These are phyloP conservation scores for Agapornis canus DNA, from an alignment of 2,797 vertebrate genomes.

Conservation along the genomic window DNA sequence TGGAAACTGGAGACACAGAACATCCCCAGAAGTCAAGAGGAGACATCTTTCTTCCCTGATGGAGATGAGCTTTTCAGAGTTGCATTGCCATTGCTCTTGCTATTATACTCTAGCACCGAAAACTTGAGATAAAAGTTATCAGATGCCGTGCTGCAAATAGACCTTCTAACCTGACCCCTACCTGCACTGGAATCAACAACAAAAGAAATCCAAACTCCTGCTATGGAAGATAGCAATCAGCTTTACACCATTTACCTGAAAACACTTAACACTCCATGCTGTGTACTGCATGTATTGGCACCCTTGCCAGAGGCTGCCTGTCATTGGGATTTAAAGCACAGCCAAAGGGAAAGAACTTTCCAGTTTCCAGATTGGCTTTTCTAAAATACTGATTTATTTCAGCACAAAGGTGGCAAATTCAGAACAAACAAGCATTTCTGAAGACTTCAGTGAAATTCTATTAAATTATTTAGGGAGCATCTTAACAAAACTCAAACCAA, in stretches of 20 bases:
- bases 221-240: not conserved
- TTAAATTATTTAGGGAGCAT: rapidly evolving
- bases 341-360: not conserved
- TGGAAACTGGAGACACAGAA: not conserved
- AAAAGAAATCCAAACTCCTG: not conserved
- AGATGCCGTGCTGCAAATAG: not conserved
- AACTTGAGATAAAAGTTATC: not conserved
- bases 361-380: not conserved
- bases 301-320: not conserved
- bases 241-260: not conserved
- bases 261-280: not conserved
- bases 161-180: not conserved
- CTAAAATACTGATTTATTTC: not conserved
- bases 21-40: not conserved
- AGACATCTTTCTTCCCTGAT: not conserved
- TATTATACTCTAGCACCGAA: not conserved
- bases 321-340: not conserved
- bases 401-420: not conserved
- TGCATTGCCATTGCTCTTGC: not conserved
- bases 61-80: not conserved
- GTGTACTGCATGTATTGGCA: rapidly evolving
- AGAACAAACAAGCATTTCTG: not conserved
- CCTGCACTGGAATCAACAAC: not conserved
- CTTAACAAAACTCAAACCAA: not conserved
- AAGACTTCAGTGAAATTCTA: not conserved